Base-by-base conservation (phyloP, 1,140 invertebrate species). In the Aphelenchoides fujianensis region DNA sequence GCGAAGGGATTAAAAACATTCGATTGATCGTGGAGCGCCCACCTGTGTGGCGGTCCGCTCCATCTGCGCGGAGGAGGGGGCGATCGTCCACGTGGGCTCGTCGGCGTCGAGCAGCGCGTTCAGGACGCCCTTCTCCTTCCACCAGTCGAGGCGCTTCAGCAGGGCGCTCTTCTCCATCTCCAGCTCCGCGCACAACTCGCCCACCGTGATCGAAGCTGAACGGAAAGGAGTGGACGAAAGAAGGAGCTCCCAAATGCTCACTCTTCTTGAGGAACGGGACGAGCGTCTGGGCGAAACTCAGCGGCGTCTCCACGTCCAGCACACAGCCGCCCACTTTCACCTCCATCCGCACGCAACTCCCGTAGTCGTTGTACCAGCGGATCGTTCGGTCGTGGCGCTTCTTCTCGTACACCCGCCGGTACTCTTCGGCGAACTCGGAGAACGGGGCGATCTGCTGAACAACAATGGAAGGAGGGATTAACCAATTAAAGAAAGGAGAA, bases 251-350 rank as follows among this genome's bases (percentile, higher is more conserved):
- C 69, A 16, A 59, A 27, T 27, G 31, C 64, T 85, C 86, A 91
- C 90, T 88, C 87, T 94, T 92, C 79, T 91, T 89, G 87, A 97
- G 91, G 85, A 97, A 98, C 85, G 95, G 90, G 88, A 92, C 91
- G 69, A 98, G 92, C 63, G 98, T 91, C 0, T 93, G 92, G 0
- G 94, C 95, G 85, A 97, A 92, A 31, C 93, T 90, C 0, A 95
- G 94, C 2, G 92, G 91, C 0, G 96, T 93, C 61, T 90, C 91
- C 74, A 97, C 89, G 71, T 91, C 90, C 35, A 96, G n/a, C n/a
- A n/a, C n/a, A n/a, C 90, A 88, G 53, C 91, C 90, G 57, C 91
- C 91, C 52, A 97, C 87, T 86, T 96, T 93, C 62, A 98, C 90
- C 79, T 95, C 92, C 54, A 98, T 87, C 82, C 59, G 7, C 12